These are phyloP conservation scores for Hormiphora californensis DNA, from an alignment of 37 sponge, comb jelly and placozoan genomes.

Conservation along the genomic window DNA sequence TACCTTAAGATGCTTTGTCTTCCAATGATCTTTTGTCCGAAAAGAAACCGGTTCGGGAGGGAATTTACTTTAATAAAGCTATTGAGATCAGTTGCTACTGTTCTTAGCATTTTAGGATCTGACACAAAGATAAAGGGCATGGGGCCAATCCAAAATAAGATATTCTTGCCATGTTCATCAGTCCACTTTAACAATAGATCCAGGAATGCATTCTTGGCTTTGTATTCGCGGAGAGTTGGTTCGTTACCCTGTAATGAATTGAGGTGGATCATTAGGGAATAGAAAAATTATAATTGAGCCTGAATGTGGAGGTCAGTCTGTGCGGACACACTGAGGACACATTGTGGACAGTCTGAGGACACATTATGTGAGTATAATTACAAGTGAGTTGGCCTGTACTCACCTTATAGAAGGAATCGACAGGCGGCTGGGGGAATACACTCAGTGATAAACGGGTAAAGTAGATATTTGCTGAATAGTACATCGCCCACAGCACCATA, in stretches of 20 bases:
- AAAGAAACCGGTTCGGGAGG: background rate
- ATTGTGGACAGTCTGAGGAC: too few species aligned
- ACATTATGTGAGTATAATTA: too few species aligned
- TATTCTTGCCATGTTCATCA: background rate
- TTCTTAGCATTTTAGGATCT: background rate
- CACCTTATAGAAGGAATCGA: background rate
- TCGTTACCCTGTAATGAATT: background rate
- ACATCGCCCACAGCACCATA: too few species aligned
- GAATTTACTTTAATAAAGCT: background rate
- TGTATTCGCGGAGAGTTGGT: background rate
- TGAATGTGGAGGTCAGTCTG: too few species aligned
- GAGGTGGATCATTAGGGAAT: too few species aligned
- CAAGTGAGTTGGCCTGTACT: too few species aligned
- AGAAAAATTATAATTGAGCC: too few species aligned
- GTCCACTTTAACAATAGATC: background rate
- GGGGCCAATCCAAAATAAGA: background rate
- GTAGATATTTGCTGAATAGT: too few species aligned
- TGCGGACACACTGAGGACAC: too few species aligned
- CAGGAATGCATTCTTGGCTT: background rate
- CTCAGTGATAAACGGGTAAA: too few species aligned
- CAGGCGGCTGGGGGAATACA: background rate
- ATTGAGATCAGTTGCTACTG: background rate
- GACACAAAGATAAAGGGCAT: background rate
- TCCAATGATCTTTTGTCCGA: conserved; percentile 3
- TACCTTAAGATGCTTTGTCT: background rate